Percentiles rank a stretch among this genome's conserved stretches.
Conservation (phyloP, 2,113 vertebrate genomes). For the Etheostoma cragini region DNA sequence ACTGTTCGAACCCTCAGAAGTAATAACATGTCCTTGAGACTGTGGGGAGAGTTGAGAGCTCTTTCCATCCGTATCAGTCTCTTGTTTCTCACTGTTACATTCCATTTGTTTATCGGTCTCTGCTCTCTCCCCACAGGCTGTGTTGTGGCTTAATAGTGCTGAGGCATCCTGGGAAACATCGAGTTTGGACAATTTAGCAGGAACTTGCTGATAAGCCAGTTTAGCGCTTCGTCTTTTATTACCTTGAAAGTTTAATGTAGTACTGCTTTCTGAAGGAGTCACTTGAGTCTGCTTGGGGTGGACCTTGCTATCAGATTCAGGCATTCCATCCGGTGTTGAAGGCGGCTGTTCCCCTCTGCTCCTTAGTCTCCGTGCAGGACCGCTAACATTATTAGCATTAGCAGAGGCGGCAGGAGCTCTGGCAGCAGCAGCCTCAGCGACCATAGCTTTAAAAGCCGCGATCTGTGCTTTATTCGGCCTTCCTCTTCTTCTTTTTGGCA, state of each 20-base stretch:
- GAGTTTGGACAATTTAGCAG: constrained; percentile 51
- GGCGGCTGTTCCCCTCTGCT: constrained; percentile 40
- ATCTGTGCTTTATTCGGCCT: constrained; percentile 52
- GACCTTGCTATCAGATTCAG: constrained; percentile 1
- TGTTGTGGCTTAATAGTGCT: neutral
- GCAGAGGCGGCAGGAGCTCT: neutral
- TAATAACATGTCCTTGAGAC: constrained; percentile 7
- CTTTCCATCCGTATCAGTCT: constrained; percentile 2
- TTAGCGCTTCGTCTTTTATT: constrained; percentile 44
- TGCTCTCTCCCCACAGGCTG: neutral
- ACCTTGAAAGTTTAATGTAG: neutral
- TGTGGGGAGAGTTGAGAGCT: neutral
- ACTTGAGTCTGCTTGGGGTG: constrained; percentile 8
- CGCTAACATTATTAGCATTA: neutral
- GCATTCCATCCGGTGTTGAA: constrained; percentile 11
- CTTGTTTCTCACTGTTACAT: neutral
- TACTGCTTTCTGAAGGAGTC: neutral
- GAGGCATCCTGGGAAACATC: constrained; percentile 38
- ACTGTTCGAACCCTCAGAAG: constrained; percentile 4
- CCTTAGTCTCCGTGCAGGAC: constrained; percentile 45
- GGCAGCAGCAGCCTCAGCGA: neutral
- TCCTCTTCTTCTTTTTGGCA: constrained; percentile 54
- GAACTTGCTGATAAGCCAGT: constrained; percentile 41
- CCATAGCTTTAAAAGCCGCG: neutral
- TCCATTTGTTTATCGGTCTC: constrained; percentile 37